phyloP scores from a whole-genome alignment of 1,140 invertebrate species.

The Apis cerana region DNA sequence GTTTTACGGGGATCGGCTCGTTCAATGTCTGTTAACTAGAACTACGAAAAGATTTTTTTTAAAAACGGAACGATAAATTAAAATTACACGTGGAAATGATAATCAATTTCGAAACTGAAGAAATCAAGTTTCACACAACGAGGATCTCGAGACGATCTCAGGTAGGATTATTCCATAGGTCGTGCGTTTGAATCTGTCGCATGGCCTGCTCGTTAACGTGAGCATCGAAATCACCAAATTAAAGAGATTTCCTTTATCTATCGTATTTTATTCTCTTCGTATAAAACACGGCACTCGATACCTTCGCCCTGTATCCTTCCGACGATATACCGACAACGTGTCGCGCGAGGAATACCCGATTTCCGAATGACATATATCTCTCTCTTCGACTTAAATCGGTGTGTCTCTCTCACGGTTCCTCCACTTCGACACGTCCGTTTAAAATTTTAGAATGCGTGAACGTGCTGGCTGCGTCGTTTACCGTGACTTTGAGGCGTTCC shows the following conservation, averaged over 20 bases:
- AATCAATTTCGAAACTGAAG: neutral
- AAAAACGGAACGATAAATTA: too few relatives aligned
- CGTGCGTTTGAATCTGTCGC: neutral
- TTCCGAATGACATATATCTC: neutral
- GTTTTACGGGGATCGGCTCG: neutral
- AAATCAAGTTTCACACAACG: neutral
- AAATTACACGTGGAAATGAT: neutral
- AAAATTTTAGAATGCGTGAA: neutral
- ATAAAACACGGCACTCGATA: neutral
- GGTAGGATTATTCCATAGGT: too few relatives aligned
- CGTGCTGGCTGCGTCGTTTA: slow-evolving; percentile 9
- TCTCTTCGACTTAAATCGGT: neutral
- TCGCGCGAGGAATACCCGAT: slow-evolving; percentile 3
- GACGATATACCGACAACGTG: neutral
- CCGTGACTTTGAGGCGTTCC: slow-evolving; percentile 5
- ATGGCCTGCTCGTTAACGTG: slow-evolving; percentile 32
- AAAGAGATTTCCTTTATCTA: slow-evolving; percentile 32
- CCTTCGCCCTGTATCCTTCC: neutral
- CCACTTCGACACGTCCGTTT: slow-evolving; percentile 7
- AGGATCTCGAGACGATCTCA: neutral
- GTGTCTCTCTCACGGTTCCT: neutral
- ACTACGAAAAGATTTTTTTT: neutral
- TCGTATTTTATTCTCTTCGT: neutral
- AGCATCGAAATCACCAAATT: slow-evolving; percentile 53
- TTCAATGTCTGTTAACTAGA: too few relatives aligned